phyloP scores from a whole-genome alignment of 92 coral and sea anemone species.

The Chrysogorgia sp. region DNA sequence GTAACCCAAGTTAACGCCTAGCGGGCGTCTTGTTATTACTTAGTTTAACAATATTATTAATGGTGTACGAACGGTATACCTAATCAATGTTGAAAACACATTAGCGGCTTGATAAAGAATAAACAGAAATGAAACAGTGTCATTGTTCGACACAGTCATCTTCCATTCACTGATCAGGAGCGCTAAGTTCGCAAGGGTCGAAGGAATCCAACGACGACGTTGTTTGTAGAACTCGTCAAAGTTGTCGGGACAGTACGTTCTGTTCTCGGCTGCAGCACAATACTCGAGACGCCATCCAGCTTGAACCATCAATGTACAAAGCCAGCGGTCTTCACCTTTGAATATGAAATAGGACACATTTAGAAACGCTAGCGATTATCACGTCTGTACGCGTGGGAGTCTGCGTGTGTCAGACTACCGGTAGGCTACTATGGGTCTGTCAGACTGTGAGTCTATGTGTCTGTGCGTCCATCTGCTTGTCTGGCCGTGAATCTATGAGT shows the following conservation, averaged over 20 bases:
- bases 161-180: constrained; percentile 82
- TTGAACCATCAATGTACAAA: constrained; percentile 97
- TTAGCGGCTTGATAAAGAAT: constrained; percentile 84
- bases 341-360: no score
- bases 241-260: constrained; percentile 88
- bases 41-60: no score
- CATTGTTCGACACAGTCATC: constrained; percentile 73
- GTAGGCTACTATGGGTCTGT: no score
- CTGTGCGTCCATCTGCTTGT: no score
- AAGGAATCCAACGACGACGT: constrained; percentile 98
- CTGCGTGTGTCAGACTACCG: no score
- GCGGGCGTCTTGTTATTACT: no score
- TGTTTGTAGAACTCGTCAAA: constrained; percentile 97
- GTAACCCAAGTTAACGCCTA: no score
- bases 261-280: constrained; percentile 97
- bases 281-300: constrained; percentile 94
- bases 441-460: no score
- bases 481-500: not conserved
- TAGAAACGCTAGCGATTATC: no score
- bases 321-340: constrained; percentile 99
- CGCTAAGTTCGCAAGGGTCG: constrained; percentile 86
- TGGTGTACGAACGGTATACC: no score
- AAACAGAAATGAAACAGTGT: constrained; percentile 67
- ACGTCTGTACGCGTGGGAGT: no score
- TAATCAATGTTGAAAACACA: constrained; percentile 76